Conservation (phyloP, 1,140 invertebrate genomes). For the Tetragonula clypearis region DNA sequence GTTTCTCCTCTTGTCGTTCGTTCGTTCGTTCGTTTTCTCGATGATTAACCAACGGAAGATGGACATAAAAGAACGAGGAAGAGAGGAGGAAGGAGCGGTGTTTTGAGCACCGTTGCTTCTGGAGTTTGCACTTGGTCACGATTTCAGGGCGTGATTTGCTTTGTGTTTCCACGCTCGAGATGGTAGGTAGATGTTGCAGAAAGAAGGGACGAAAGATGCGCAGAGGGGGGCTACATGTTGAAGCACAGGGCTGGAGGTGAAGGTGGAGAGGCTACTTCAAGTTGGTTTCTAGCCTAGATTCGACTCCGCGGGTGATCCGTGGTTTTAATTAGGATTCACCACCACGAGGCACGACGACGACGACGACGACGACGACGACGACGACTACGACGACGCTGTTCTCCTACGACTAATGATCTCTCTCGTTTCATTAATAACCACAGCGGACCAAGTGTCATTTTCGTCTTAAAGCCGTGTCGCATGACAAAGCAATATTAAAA, state of each 20-base stretch:
- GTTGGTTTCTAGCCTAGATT: slow-evolving; percentile 74
- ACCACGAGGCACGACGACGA: slow-evolving; percentile 19
- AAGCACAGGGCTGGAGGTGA: slow-evolving; percentile 58
- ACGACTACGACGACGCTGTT: slow-evolving; percentile 17
- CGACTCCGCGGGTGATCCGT: slow-evolving; percentile 66
- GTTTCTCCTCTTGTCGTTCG: neutral
- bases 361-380: too few species aligned
- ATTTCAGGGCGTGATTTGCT: slow-evolving; percentile 68
- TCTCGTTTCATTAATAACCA: slow-evolving; percentile 64
- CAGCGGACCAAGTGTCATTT: slow-evolving; percentile 38
- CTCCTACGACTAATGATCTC: slow-evolving; percentile 61
- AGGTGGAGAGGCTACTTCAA: slow-evolving; percentile 59
- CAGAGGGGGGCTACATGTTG: slow-evolving; percentile 5
- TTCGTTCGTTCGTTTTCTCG: neutral
- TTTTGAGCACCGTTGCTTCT: slow-evolving; percentile 44
- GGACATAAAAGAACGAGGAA: neutral
- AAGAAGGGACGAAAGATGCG: slow-evolving; percentile 30
- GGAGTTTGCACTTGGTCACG: slow-evolving; percentile 76
- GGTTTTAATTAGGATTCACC: slow-evolving; percentile 73
- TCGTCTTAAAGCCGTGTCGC: slow-evolving; percentile 30
- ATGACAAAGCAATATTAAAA: slow-evolving; percentile 49
- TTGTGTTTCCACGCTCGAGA: slow-evolving; percentile 68
- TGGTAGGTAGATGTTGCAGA: slow-evolving; percentile 31
- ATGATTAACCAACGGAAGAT: neutral
- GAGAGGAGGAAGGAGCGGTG: neutral